Conservation (phyloP, 2,888 invertebrate species). For the Orthosia gracilis region DNA sequence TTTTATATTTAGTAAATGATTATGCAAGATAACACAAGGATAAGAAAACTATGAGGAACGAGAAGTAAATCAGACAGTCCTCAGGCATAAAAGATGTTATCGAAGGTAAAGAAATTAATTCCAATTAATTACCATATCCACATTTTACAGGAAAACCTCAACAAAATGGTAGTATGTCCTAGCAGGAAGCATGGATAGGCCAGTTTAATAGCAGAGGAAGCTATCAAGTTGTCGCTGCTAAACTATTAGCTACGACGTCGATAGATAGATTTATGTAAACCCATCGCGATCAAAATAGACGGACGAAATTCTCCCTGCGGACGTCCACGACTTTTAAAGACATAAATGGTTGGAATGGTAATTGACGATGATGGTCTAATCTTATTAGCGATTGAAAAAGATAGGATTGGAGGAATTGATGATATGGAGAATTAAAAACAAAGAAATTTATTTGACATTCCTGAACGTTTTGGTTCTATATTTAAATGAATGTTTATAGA, state of each 20-base stretch:
- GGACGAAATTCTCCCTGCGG: constrained; percentile 61
- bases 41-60: constrained; percentile 2
- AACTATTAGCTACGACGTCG: constrained; percentile 82
- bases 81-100: constrained; percentile 36
- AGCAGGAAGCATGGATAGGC: constrained; percentile 73
- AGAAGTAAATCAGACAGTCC: constrained; percentile 18
- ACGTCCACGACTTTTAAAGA: constrained; percentile 64
- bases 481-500: background rate
- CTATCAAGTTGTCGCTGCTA: constrained; percentile 87
- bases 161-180: constrained; percentile 66
- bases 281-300: constrained; percentile 76
- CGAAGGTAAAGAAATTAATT: constrained; percentile 39
- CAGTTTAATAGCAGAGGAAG: constrained; percentile 84
- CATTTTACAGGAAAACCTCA: constrained; percentile 58
- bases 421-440: background rate
- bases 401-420: background rate
- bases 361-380: constrained; percentile 57
- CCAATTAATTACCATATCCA: constrained; percentile 49
- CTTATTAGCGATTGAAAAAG: constrained; percentile 23
- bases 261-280: constrained; percentile 84
- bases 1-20: background rate
- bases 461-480: background rate
- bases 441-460: background rate
- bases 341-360: constrained; percentile 35
- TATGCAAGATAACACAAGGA: background rate